Evolutionary conservation across 2,113 vertebrate genomes (phyloP), one percentile per base, ranked within the genome.

Genomic region (Paralichthys olivaceus): DNA sequence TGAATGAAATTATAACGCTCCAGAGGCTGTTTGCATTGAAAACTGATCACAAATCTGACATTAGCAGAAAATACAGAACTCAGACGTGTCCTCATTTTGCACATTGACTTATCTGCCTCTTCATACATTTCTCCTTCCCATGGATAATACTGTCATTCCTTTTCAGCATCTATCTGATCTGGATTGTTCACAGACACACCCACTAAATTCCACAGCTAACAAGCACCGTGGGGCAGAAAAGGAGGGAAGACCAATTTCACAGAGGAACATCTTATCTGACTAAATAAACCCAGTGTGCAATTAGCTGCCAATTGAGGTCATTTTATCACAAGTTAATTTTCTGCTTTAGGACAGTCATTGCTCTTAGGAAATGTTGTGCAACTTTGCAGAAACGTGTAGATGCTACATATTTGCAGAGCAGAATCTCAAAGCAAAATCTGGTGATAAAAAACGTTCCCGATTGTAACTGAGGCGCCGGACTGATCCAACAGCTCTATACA

Each of bases 141-240:
- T 77, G 53, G 58, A 43, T 63, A 69, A 79, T 29, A 60, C 26
- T 85, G 26, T 75, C 84, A 69, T 90, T 87, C 70, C 77, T 47
- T n/a, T 68, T 78, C 59, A 79, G 68, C 40, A 51, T 81, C 71
- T 76, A 70, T 83, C 79, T 87, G 81, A 86, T 77, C 59, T 51
- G 47, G 61, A 79, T 71, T 66, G 79, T 73, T 68, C 22, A 22
- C 4, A 23, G 54, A 73, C 72, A 69, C 79, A 71, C 80, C 40
- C 75, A 53, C 43, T 56, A 62, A 87, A 92, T 92, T 91, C 89
- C 84, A 65, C 49, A 66, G 64, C 69, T 90, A 91, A 93, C 83
- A 84, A 87, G 81, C 75, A 69, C 85, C 85, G 64, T 28, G 28
- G 84, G 81, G 65, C 80, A 79, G 79, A 76, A 47, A 60, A 71